Evolutionary conservation across 2,113 vertebrate species (phyloP).

Genomic region (Platysternon megacephalum): DNA sequence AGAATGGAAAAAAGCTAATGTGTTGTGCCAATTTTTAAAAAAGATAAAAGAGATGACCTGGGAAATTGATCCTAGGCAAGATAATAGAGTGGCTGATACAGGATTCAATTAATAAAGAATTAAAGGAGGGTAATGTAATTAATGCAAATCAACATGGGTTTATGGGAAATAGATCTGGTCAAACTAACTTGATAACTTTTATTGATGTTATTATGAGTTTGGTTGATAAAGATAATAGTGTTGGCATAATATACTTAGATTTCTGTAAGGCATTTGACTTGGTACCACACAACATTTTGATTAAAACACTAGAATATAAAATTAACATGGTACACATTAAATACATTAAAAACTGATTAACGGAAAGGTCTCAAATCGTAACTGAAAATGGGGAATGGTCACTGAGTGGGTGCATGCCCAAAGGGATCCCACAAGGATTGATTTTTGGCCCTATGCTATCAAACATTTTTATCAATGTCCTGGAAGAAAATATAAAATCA

Average conservation of each 20-base stretch:
- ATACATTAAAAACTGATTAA: neutral
- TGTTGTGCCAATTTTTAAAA: neutral
- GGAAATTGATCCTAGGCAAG: neutral
- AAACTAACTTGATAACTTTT: neutral
- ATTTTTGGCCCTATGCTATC: too few relatives aligned
- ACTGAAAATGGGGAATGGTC: neutral
- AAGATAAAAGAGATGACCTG: neutral
- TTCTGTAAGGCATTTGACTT: neutral
- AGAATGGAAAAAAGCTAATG: neutral
- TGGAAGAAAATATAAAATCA: too few relatives aligned
- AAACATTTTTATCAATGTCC: too few relatives aligned
- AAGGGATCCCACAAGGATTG: too few relatives aligned
- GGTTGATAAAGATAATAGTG: neutral
- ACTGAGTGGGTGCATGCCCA: too few relatives aligned
- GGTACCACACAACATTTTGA: neutral
- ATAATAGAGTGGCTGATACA: neutral
- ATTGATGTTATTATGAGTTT: neutral
- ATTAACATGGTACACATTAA: neutral
- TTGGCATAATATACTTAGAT: neutral
- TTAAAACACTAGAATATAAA: neutral
- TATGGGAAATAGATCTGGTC: neutral
- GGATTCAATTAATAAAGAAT: neutral
- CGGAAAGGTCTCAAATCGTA: neutral
- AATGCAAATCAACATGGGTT: neutral
- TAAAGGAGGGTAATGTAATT: neutral